Base-by-base conservation (phyloP, 2,797 vertebrate species). In the Galago senegalensis region DNA sequence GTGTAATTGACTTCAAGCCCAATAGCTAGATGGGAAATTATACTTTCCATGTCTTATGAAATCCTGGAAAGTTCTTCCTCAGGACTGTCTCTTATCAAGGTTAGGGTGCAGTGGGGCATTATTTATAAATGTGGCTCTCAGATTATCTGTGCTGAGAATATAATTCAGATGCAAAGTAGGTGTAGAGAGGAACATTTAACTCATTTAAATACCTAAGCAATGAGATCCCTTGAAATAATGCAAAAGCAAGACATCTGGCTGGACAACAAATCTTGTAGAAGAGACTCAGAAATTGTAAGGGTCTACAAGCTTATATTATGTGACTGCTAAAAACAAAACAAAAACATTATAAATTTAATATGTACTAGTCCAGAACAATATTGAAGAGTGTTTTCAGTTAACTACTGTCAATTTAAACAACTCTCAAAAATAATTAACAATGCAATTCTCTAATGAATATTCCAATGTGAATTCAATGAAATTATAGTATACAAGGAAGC, bases 161-260 rank as follows among this genome's bases (percentile, higher is more conserved):
- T 73, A 93, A 96, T 96, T 87, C 58, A 96, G 75, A 84, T 89
- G 95, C 75, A 95, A 96, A 91, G 40, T 53, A 69, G 27, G 21
- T 81, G 3, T 91, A 95, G 95, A 94, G 86, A 86, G 25, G 40
- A 93, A 87, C 43, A 85, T 92, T 91, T 89, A 95, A 69, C 79
- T 53, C 13, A 53, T 53, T 16, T 95, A 96, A 84, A 18, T 31
- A 94, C 73, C 58, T 34, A 92, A 95, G 43, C n/a, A 76, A 86
- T 76, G 60, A 76, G 53, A 89, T 67, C 49, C 65, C 23, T 8
- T 77, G 58, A 81, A 91, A 69, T 86, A 87, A 82, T 12, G n/a
- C 10, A 56, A 89, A 89, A 94, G 37, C 61, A 69, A 89, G 94
- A 93, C 83, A 95, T 91, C 72, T 84, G 91, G 27, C 86, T 91